phyloP scores from a whole-genome alignment of 1,140 invertebrate genomes.

The Galleria mellonella region DNA sequence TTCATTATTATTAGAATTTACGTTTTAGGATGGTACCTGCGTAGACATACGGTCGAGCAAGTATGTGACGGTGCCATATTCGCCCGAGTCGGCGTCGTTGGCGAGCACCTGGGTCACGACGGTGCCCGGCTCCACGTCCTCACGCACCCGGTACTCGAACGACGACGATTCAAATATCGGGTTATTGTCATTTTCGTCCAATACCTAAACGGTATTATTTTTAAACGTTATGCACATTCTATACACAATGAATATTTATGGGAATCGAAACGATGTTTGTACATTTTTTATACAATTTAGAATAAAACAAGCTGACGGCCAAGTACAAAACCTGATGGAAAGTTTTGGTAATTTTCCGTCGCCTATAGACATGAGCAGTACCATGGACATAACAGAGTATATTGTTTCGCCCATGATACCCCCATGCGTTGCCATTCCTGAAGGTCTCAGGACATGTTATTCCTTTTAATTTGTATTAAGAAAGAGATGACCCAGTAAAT shows the following conservation, averaged over 20 bases:
- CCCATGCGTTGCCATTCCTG: no score
- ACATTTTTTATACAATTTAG: no score
- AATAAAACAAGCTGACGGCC: no score
- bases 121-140: constrained; percentile 85
- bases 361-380: no score
- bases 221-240: not conserved
- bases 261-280: not conserved
- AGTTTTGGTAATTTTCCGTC: no score
- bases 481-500: no score
- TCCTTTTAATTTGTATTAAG: no score
- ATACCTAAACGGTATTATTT: constrained; percentile 65
- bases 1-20: no score
- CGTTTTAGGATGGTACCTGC: constrained; percentile 73
- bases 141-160: constrained; percentile 82
- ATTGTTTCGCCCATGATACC: no score
- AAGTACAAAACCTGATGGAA: no score
- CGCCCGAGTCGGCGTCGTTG: constrained; percentile 88
- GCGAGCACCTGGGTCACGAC: constrained; percentile 85
- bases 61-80: constrained; percentile 94
- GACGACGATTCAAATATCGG: constrained; percentile 86
- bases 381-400: no score
- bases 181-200: constrained; percentile 96
- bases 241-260: not conserved
- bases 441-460: no score
- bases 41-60: constrained; percentile 89